phyloP scores from a whole-genome alignment of 2,797 vertebrate genomes.

The Loriculus beryllinus region DNA sequence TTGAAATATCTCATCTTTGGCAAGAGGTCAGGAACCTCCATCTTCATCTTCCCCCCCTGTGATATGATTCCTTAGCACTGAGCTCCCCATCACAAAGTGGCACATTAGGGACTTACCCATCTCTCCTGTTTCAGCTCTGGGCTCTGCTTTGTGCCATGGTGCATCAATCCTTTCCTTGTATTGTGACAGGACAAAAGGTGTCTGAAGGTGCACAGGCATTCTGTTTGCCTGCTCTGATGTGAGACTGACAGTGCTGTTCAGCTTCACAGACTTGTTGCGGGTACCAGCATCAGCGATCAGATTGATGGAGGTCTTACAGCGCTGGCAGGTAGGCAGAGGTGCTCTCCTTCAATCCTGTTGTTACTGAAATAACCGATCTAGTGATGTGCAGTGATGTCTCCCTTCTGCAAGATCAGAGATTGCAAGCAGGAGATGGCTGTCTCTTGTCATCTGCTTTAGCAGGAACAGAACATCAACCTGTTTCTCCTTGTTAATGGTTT shows the following conservation, averaged over 20 bases:
- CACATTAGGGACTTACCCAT: background rate
- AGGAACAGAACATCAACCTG: background rate
- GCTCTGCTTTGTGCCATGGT: background rate
- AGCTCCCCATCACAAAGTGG: background rate
- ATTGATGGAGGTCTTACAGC: rapidly evolving
- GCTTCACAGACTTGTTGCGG: background rate
- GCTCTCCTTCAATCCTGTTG: background rate
- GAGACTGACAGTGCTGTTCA: background rate
- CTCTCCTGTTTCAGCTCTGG: background rate
- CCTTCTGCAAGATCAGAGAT: background rate
- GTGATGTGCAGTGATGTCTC: background rate
- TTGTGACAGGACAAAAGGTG: background rate
- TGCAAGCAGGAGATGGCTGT: background rate
- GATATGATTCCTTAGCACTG: too few relatives aligned
- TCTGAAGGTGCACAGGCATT: background rate
- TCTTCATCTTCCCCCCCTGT: background rate
- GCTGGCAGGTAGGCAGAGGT: background rate
- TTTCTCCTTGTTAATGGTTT: background rate
- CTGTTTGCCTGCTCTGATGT: background rate
- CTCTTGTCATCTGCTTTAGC: background rate
- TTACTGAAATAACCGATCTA: background rate
- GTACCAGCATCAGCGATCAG: background rate
- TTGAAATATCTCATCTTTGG: background rate
- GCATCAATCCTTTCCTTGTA: background rate
- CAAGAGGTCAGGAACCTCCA: rapidly evolving